Evolutionary conservation across 2,113 vertebrate species (phyloP), one percentile per base, ranked within the genome.

Genomic region (Stercorarius parasiticus): DNA sequence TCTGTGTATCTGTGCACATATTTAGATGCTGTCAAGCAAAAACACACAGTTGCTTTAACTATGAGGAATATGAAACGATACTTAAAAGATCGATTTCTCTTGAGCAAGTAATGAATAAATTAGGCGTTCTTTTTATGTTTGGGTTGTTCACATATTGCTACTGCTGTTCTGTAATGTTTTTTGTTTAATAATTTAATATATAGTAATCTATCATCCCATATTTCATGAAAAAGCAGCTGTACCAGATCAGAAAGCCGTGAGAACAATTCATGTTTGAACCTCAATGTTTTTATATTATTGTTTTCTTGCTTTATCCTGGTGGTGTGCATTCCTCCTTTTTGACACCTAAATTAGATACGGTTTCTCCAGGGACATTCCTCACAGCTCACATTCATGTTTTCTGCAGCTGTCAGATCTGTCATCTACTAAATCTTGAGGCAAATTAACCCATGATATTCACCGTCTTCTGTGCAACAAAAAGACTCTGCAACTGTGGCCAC

Each of bases 351-450:
- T 96, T 92, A 78, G 29, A 92, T 90, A 86, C 52, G 26, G 12
- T 83, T 91, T 94, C 86, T 92, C 82, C 43, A 42, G 76, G 85
- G 62, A 92, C 38, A 36, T 86, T 95, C 76, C 82, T 93, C 90
- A 67, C 32, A 82, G 67, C 43, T 96, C 83, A 88, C n/a, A 64
- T 50, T 80, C 29, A 6, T 29, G 26, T 77, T 70, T 86, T 64
- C 72, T 92, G 76, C 72, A 81, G 53, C 55, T 95, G 92, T 42
- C 80, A 81, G 59, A 71, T 93, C 77, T 91, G 65, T 81, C 86
- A 82, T 47, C 47, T 55, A 34, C 50, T 90, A 74, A 95, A 73
- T 59, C 59, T 59, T 4, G 5, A 59, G 45, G 82, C 86, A 92
- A 78, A 88, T 88, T 92, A 94, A 94, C 79, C 80, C 71, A 4